A percentile compares a stretch with the other conserved stretches of the same genome.
phyloP scores from a whole-genome alignment of 2,797 vertebrate species.

The Odontamblyopus rebecca region DNA sequence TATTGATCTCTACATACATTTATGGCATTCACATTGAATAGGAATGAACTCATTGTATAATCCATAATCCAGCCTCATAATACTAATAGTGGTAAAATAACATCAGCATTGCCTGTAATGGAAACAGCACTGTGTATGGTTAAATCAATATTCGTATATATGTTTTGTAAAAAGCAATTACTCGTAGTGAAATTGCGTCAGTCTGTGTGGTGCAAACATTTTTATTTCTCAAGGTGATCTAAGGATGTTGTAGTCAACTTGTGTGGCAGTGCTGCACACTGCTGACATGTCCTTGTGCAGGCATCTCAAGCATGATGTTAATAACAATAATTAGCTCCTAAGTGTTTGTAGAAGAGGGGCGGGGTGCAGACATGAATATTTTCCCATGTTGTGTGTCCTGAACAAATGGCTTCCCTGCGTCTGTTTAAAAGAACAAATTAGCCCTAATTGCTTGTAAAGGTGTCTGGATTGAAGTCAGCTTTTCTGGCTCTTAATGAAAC shows the following conservation, averaged over 20 bases:
- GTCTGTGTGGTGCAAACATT: slow-evolving; percentile 55
- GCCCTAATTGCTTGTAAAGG: slow-evolving; percentile 77
- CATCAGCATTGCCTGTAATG: slow-evolving; percentile 43
- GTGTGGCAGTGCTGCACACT: slow-evolving; percentile 74
- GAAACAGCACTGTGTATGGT: slow-evolving; percentile 54
- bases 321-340: slow-evolving; percentile 86
- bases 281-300: slow-evolving; percentile 82
- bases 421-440: slow-evolving; percentile 79
- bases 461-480: slow-evolving; percentile 65
- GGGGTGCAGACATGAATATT: slow-evolving; percentile 82
- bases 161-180: slow-evolving; percentile 60
- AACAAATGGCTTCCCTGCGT: slow-evolving; percentile 74
- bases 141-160: slow-evolving; percentile 73
- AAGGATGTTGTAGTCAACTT: slow-evolving; percentile 60
- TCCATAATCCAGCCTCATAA: slow-evolving; percentile 42
- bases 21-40: slow-evolving; percentile 52
- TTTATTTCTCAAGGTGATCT: slow-evolving; percentile 82
- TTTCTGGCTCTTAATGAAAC: slow-evolving; percentile 70
- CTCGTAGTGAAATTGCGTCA: slow-evolving; percentile 45
- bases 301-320: slow-evolving; percentile 84
- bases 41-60: slow-evolving; percentile 40
- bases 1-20: slow-evolving; percentile 58
- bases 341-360: slow-evolving; percentile 72
- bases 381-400: slow-evolving; percentile 54
- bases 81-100: slow-evolving; percentile 59